A percentile compares a stretch with the other conserved stretches of the same genome.
Conservation (phyloP, 2,113 vertebrate species). For the Bothrops jararaca region DNA sequence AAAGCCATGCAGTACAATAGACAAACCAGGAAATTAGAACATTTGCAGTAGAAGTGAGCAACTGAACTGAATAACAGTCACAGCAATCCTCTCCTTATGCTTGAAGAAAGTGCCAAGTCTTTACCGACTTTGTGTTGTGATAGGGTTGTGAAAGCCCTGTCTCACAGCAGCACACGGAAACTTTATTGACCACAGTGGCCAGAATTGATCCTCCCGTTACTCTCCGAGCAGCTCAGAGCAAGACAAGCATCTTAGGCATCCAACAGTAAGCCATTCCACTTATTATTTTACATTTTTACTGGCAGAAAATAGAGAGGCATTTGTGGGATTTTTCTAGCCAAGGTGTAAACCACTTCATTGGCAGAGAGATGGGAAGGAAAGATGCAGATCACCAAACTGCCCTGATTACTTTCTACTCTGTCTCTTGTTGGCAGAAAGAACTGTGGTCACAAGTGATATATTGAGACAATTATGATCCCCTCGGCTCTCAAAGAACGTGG, state of each 20-base stretch:
- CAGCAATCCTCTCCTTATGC: not conserved
- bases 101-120: not conserved
- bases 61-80: not conserved
- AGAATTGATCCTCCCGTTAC: not conserved
- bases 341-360: not conserved
- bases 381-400: not conserved
- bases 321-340: not conserved
- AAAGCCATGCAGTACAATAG: not conserved
- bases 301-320: not conserved
- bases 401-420: not conserved
- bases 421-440: not conserved
- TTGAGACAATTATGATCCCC: not conserved
- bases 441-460: not conserved
- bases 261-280: not conserved
- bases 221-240: not conserved
- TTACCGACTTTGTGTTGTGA: not conserved
- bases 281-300: not conserved
- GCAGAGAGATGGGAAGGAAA: not conserved
- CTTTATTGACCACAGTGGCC: not conserved
- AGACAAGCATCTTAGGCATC: not conserved
- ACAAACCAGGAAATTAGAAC: not conserved
- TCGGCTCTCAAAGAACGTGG: too few relatives aligned
- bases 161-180: not conserved
- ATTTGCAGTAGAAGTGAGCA: not conserved
- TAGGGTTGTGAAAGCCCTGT: not conserved